These are phyloP conservation scores for Caradrina clavipalpis DNA, from an alignment of 2,888 invertebrate species.

Conservation along the genomic window DNA sequence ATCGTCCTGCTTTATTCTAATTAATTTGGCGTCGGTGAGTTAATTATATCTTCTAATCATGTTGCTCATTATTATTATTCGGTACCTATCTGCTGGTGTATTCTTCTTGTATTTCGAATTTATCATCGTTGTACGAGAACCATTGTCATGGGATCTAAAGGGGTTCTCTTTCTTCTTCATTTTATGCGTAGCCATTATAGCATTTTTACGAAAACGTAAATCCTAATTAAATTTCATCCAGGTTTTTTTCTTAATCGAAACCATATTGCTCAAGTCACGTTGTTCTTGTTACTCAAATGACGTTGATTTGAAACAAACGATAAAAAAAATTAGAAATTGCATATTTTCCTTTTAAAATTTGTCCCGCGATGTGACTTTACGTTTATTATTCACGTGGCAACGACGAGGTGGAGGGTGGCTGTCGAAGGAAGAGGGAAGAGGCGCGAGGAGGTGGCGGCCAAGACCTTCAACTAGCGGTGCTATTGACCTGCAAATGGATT, in stretches of 20 bases:
- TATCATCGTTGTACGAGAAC: not conserved
- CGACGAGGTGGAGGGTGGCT: conserved; percentile 60
- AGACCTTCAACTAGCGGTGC: conserved; percentile 83
- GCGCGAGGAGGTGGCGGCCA: conserved; percentile 70
- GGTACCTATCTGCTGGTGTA: no score
- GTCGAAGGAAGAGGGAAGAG: conserved; percentile 62
- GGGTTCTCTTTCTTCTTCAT: no score
- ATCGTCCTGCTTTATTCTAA: no score
- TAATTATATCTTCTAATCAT: no score
- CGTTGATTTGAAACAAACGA: not conserved
- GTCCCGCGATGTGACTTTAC: conserved; percentile 19
- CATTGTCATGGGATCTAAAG: no score
- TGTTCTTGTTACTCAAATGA: not conserved
- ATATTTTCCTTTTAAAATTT: conserved; percentile 2
- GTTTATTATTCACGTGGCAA: conserved; percentile 51
- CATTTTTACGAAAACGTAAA: not conserved
- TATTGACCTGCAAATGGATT: conserved; percentile 80
- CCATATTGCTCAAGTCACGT: not conserved
- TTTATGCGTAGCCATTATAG: not conserved
- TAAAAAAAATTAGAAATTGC: not conserved
- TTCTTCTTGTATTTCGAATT: no score
- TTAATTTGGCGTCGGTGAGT: no score
- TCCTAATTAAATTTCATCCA: not conserved
- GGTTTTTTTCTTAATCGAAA: not conserved
- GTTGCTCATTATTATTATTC: no score